Evolutionary conservation across 2,888 invertebrate genomes (phyloP).

Genomic region (Trichogramma evanescens): DNA sequence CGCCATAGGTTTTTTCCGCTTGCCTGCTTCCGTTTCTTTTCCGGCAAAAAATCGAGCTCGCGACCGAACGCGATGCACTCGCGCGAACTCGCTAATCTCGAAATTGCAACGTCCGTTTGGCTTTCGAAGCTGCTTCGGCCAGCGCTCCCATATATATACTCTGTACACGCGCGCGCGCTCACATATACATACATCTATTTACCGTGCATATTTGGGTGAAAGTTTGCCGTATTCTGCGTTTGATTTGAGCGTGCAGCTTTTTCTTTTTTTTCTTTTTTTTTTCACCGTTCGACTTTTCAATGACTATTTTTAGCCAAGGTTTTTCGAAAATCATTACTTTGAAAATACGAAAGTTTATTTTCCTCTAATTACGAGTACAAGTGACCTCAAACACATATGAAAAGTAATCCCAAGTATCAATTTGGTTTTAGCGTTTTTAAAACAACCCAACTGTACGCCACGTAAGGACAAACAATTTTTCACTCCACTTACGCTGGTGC

Average conservation of each 20-base stretch:
- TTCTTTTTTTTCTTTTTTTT: conserved; percentile 4
- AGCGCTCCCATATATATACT: no score
- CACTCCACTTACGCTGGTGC: no score
- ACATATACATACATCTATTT: no score
- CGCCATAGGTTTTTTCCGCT: conserved; percentile 1
- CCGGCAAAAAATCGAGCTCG: not conserved
- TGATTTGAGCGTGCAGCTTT: not conserved
- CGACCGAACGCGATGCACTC: not conserved
- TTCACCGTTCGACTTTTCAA: conserved; percentile 5
- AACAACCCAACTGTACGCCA: no score
- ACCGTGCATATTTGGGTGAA: conserved; percentile 10
- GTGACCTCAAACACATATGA: no score
- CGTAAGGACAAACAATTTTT: no score
- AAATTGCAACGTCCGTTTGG: conserved; percentile 15
- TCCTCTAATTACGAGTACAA: no score
- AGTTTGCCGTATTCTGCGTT: conserved; percentile 7
- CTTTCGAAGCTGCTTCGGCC: not conserved
- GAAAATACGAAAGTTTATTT: conserved; percentile 3
- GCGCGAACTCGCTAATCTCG: conserved; percentile 18
- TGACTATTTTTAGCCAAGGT: conserved; percentile 4
- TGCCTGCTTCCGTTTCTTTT: not conserved
- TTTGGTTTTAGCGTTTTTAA: no score
- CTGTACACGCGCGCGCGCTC: no score
- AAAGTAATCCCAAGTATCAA: no score
- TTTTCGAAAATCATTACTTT: not conserved